These are phyloP conservation scores for Junonia oenone DNA, from an alignment of 2,888 invertebrate genomes.

Conservation along the genomic window DNA sequence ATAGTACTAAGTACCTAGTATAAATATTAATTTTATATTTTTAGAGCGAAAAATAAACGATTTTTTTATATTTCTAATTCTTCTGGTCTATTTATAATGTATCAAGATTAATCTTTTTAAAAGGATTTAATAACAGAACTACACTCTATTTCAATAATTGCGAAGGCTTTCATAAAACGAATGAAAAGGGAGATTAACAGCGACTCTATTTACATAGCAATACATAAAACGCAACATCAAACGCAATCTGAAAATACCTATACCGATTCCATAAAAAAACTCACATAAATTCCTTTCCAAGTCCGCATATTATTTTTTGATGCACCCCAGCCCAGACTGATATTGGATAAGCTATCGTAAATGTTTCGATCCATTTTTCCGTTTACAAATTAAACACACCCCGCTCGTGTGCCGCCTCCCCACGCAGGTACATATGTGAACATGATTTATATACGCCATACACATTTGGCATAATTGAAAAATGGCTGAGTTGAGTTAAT, in stretches of 20 bases:
- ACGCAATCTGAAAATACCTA: conserved; percentile 9
- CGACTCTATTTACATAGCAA: neutral
- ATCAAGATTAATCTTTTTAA: no score
- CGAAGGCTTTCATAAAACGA: neutral
- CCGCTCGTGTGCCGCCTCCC: conserved; percentile 36
- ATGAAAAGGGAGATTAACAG: neutral
- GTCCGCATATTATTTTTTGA: conserved; percentile 37
- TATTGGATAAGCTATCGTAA: conserved; percentile 53
- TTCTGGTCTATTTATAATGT: no score
- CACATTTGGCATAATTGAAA: conserved; percentile 78
- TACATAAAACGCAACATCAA: neutral
- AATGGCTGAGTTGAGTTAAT: conserved; percentile 64
- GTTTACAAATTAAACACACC: conserved; percentile 72
- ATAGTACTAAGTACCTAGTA: no score
- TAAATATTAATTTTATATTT: no score
- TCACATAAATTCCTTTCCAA: conserved; percentile 40
- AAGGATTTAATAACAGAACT: no score
- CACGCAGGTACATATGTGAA: conserved; percentile 35
- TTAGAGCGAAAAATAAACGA: no score
- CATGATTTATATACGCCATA: conserved; percentile 68
- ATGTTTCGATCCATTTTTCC: conserved; percentile 56
- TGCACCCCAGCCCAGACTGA: conserved; percentile 46
- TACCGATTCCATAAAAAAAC: conserved; percentile 16
- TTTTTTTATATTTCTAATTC: no score
- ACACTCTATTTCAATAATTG: neutral